phyloP scores from a whole-genome alignment of 2,888 invertebrate species.

The Merodon equestris region DNA sequence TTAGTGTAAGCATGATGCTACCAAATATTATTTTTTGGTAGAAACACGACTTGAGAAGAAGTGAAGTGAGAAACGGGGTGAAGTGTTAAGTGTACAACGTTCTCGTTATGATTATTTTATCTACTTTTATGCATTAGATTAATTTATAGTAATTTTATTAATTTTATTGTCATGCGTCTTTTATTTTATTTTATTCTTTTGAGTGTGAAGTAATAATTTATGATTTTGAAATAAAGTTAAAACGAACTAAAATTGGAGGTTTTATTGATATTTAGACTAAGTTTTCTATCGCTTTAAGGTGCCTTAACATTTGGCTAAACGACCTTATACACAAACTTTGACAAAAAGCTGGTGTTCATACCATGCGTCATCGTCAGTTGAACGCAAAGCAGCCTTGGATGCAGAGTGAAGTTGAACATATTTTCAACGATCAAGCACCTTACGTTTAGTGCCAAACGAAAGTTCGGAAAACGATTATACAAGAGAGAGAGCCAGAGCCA shows the following conservation, averaged over 20 bases:
- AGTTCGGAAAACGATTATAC: too few relatives aligned
- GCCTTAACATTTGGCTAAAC: too few relatives aligned
- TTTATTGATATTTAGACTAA: too few relatives aligned
- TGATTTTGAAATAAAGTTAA: constrained; percentile 46
- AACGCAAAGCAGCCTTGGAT: too few relatives aligned
- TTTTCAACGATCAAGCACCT: too few relatives aligned
- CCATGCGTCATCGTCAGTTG: too few relatives aligned
- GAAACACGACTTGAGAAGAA: not conserved
- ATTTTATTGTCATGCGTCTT: constrained; percentile 39
- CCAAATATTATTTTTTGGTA: not conserved
- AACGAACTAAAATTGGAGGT: constrained; percentile 23
- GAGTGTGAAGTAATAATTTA: constrained; percentile 38
- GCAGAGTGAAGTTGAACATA: too few relatives aligned
- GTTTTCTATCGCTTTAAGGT: too few relatives aligned
- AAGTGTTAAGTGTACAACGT: constrained; percentile 4
- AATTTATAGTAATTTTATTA: constrained; percentile 47
- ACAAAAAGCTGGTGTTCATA: too few relatives aligned
- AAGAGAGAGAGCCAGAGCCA: too few relatives aligned
- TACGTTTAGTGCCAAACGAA: too few relatives aligned
- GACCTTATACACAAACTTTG: too few relatives aligned
- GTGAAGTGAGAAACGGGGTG: constrained; percentile 3
- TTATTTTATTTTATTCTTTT: constrained; percentile 28
- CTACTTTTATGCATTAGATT: constrained; percentile 43
- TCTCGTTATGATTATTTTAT: not conserved
- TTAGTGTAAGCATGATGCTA: not conserved